phyloP scores from a whole-genome alignment of 2,113 vertebrate species.

The Oreochromis tanganicae region DNA sequence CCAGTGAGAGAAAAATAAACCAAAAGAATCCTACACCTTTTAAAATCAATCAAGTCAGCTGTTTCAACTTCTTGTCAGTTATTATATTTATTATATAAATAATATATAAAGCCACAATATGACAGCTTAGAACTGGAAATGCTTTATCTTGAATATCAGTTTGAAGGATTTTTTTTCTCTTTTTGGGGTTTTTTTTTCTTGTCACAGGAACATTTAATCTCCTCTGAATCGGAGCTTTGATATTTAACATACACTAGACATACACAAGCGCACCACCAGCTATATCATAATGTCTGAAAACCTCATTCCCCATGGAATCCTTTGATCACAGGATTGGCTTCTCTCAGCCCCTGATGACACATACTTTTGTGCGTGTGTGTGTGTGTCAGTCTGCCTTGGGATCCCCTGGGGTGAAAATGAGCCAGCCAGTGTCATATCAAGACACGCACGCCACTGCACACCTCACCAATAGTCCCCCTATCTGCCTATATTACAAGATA shows the following conservation, averaged over 20 bases:
- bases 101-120: not conserved
- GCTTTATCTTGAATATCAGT: not conserved
- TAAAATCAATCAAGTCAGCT: not conserved
- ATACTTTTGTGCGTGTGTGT: not conserved
- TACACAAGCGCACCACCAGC: not conserved
- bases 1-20: not conserved
- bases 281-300: constrained; percentile 27
- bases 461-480: not conserved
- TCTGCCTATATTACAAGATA: constrained; percentile 59
- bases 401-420: constrained; percentile 60
- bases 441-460: not conserved
- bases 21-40: not conserved
- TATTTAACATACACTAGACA: not conserved
- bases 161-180: not conserved
- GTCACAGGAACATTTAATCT: not conserved
- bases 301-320: constrained; percentile 9
- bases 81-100: not conserved
- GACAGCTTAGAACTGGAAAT: not conserved
- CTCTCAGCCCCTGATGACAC: constrained; percentile 39
- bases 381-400: not conserved
- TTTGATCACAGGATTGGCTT: constrained; percentile 62
- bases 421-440: constrained; percentile 60
- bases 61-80: not conserved
- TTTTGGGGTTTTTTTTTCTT: not conserved
- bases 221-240: not conserved